These are phyloP conservation scores for Antrozous pallidus DNA, from an alignment of 2,797 vertebrate species.

Conservation along the genomic window DNA sequence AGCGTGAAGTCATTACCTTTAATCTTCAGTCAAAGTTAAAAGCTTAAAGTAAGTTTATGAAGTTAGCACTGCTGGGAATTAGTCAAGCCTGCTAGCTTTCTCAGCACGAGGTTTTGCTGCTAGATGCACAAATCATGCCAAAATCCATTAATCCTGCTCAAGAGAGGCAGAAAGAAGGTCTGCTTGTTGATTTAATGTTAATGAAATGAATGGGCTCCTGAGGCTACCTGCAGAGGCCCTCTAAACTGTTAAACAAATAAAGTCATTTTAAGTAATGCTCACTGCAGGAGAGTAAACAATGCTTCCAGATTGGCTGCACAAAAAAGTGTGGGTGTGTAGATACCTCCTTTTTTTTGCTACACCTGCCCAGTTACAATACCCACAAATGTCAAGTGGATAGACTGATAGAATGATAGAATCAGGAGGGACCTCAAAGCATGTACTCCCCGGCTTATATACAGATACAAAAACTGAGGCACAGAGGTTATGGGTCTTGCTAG, in stretches of 20 bases:
- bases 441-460: not conserved
- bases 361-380: constrained; percentile 18
- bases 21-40: constrained; percentile 83
- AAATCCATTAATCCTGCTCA: constrained; percentile 86
- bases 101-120: constrained; percentile 83
- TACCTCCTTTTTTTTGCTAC: not conserved
- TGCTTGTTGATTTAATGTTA: constrained; percentile 86
- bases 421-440: not conserved
- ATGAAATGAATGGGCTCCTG: constrained; percentile 83
- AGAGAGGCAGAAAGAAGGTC: constrained; percentile 83
- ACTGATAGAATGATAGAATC: not conserved
- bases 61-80: constrained; percentile 85
- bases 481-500: not conserved
- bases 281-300: constrained; percentile 44
- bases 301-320: constrained; percentile 55
- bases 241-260: constrained; percentile 84
- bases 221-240: constrained; percentile 81
- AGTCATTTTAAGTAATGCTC: constrained; percentile 76
- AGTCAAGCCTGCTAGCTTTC: constrained; percentile 86
- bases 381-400: not conserved
- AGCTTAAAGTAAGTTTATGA: constrained; percentile 86
- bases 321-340: not conserved
- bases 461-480: not conserved
- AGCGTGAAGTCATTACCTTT: constrained; percentile 82
- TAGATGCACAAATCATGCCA: constrained; percentile 83